Base-by-base conservation (phyloP, 2,888 invertebrate genomes). In the Andrena flavipes region DNA sequence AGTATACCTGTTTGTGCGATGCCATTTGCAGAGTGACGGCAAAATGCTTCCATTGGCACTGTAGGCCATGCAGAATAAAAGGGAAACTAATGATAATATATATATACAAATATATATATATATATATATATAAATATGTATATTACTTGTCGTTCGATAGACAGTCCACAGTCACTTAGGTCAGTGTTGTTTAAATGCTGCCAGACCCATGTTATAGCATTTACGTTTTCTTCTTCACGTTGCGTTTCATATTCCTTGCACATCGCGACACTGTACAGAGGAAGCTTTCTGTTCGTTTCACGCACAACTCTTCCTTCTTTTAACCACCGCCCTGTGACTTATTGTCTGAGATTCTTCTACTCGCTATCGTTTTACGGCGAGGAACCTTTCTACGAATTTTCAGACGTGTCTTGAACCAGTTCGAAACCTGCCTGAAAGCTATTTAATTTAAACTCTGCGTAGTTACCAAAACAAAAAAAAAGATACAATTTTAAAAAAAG, bases 401-500 rank as follows among this genome's bases (percentile, higher is more conserved):
- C 56, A 67, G 56, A 29, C 33, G 59, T 35, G 33, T 65, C 26
- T 48, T 20, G 16, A 78, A 51, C 64, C 13, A 49, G 54, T 51
- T 26, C 42, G 48, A 48, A 65, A 35, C 51, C 69, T 42, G 69
- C 56, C 65, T 23, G 73, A 60, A 74, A 56, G 87, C 75, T 88
- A 88, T 91, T 91, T 92, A 91, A 91, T 90, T 91, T 91, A 92
- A 86, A 86, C 75, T 87, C 89, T 88, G 88, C 80, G 90, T 91
- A 93, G 93, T 93, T 93, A 93, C 92, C 93, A 93, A 92, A 91
- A 92, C 92, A 93, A 92, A 92, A 91, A 30, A 90, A 82, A 85
- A 89, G n/a, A 90, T 90, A 90, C 88, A 62, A 90, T 84, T 85
- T 89, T 85, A 84, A 87, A 84, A 51, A 72, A 75, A 63, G 60